Evolutionary conservation across 2,888 invertebrate species (phyloP), one percentile per base, ranked within the genome.

Genomic region (Gnatocerus cornutus): DNA sequence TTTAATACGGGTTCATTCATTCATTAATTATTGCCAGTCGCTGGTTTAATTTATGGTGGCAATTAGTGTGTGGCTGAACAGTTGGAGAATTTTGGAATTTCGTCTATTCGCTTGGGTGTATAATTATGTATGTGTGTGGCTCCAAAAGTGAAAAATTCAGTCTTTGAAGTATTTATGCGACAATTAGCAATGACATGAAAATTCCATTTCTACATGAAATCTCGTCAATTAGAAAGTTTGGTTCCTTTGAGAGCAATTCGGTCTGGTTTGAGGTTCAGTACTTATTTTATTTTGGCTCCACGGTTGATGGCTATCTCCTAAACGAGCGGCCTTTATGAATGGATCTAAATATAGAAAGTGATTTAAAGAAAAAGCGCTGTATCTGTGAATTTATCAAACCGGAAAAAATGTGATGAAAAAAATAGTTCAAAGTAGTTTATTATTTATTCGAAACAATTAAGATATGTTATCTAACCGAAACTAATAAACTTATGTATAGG

Each of bases 391-490:
- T 50, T 39, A 29, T 39, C 39, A 62, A 62, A 50, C 39, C 39
- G 50, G 39, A 41, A 62, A 62, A 59, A 37, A 41, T 12, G n/a
- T 29, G 48, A 16, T 16, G n/a, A 37, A 53, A 61, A 21, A 61
- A 50, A 39, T 48, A 37, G 53, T 45, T 55, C 64, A 53, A 12
- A 29, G 14, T 48, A 52, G 43, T 55, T 55, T 39, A 56, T 63
- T 63, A 63, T 56, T 68, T 63, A 68, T 68, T 63, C 48, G 27
- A 63, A 63, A 63, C 68, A 68, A 68, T 68, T 68, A 68, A 55
- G 63, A 68, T 68, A 63, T 33, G 55, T 45, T 63, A 68, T 68
- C 63, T 46, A 14, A 50, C 33, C 63, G 33, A 63, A 56, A 63
- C 68, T 53, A 63, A 68, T 63, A 68, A 62, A 68, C 48, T 62